A percentile compares a stretch with the other conserved stretches of the same genome.
Evolutionary conservation across 2,888 invertebrate species (phyloP).

Genomic region (Epinotia nisella): DNA sequence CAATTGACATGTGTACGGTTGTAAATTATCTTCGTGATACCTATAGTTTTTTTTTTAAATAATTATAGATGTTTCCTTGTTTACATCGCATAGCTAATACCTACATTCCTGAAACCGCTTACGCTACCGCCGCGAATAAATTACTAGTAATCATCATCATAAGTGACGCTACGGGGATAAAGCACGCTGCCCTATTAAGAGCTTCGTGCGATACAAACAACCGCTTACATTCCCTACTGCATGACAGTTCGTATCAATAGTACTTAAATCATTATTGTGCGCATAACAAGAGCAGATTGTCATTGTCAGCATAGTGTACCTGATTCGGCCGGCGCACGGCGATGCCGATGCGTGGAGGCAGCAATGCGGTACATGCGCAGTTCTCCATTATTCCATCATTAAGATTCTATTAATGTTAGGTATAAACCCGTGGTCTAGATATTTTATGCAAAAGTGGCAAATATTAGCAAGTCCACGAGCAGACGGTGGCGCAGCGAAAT

Average conservation of each 20-base stretch:
- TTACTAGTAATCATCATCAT: conserved; percentile 52
- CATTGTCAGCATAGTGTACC: background rate
- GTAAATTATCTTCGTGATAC: conserved; percentile 34
- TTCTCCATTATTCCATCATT: conserved; percentile 47
- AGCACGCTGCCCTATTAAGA: conserved; percentile 49
- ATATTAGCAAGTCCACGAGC: conserved; percentile 76
- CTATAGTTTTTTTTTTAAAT: conserved; percentile 50
- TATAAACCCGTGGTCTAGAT: conserved; percentile 66
- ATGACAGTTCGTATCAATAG: conserved; percentile 21
- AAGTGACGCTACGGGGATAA: conserved; percentile 51
- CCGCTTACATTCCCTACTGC: conserved; percentile 40
- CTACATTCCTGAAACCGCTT: conserved; percentile 66
- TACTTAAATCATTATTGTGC: conserved; percentile 35
- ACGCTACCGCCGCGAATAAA: conserved; percentile 61
- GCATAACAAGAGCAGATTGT: too few relatives aligned
- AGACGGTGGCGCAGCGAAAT: conserved; percentile 63
- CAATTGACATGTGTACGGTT: conserved; percentile 12
- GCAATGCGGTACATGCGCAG: conserved; percentile 54
- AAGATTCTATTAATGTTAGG: conserved; percentile 51
- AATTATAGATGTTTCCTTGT: conserved; percentile 53
- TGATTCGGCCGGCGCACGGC: background rate
- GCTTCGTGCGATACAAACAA: conserved; percentile 49
- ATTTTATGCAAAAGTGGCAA: conserved; percentile 55
- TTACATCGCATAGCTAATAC: conserved; percentile 50
- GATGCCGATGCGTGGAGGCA: conserved; percentile 2